A percentile compares a stretch with the other conserved stretches of the same genome.
These are phyloP conservation scores for Chamaetylas fuelleborni DNA, from an alignment of 2,113 vertebrate genomes.

Conservation along the genomic window DNA sequence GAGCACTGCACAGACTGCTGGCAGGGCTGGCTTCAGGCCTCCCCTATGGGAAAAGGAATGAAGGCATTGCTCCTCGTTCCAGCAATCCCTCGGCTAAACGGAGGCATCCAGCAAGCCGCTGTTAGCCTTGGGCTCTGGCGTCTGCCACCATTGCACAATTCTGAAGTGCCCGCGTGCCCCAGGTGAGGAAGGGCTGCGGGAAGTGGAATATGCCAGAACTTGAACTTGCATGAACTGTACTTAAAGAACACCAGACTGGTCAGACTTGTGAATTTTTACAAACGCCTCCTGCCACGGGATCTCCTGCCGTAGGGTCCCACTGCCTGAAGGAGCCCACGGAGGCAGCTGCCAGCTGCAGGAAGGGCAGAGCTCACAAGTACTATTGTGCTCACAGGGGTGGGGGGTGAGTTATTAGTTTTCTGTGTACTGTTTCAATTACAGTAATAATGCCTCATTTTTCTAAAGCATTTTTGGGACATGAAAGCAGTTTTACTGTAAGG, in stretches of 20 bases:
- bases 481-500: constrained; percentile 7
- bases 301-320: fast-evolving
- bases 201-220: not conserved
- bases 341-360: not conserved
- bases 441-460: not conserved
- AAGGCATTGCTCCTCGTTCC: not conserved
- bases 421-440: not conserved
- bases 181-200: not conserved
- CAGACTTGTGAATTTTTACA: not conserved
- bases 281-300: not conserved
- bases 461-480: not conserved
- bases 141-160: not conserved
- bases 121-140: not conserved
- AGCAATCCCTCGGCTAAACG: not conserved
- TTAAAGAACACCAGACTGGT: not conserved
- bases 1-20: fast-evolving
- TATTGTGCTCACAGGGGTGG: not conserved
- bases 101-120: not conserved
- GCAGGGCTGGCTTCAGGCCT: not conserved
- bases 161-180: not conserved
- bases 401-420: not conserved
- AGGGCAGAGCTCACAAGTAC: not conserved
- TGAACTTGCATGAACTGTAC: not conserved
- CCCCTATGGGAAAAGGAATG: not conserved
- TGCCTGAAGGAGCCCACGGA: fast-evolving